Percentiles rank a stretch among this genome's conserved stretches.
Conservation (phyloP, 2,113 vertebrate species). For the Platysternon megacephalum region DNA sequence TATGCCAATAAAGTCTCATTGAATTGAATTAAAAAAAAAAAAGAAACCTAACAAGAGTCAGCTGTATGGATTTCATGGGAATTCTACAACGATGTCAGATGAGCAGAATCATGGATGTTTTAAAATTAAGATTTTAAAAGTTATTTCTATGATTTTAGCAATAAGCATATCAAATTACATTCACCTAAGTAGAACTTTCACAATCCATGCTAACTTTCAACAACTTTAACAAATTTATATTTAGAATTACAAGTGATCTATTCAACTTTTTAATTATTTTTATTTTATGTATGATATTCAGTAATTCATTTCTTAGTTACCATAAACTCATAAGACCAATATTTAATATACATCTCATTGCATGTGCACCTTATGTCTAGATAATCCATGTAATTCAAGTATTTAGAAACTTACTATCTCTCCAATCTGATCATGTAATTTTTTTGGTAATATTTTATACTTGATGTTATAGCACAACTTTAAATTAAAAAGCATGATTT, state of each 20-base stretch:
- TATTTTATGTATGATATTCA: neutral
- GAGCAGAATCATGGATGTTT: neutral
- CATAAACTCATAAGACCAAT: neutral
- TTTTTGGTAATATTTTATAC: neutral
- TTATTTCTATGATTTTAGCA: neutral
- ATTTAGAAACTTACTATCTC: neutral
- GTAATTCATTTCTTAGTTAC: neutral
- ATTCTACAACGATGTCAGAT: neutral
- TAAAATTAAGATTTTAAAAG: neutral
- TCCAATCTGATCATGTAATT: neutral
- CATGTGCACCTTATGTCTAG: fast-evolving
- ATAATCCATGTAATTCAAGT: neutral
- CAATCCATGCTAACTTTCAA: neutral
- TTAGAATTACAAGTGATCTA: neutral
- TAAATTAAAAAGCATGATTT: neutral
- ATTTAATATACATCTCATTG: neutral
- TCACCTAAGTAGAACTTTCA: neutral
- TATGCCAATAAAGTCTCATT: neutral
- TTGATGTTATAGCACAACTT: neutral
- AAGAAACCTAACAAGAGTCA: fast-evolving
- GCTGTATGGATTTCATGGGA: neutral
- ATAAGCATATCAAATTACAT: neutral
- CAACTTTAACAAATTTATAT: neutral
- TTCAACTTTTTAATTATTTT: neutral
- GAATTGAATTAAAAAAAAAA: neutral